Evolutionary conservation across 2,888 invertebrate genomes (phyloP), one percentile per base, ranked within the genome.

Genomic region (Tachina fera): DNA sequence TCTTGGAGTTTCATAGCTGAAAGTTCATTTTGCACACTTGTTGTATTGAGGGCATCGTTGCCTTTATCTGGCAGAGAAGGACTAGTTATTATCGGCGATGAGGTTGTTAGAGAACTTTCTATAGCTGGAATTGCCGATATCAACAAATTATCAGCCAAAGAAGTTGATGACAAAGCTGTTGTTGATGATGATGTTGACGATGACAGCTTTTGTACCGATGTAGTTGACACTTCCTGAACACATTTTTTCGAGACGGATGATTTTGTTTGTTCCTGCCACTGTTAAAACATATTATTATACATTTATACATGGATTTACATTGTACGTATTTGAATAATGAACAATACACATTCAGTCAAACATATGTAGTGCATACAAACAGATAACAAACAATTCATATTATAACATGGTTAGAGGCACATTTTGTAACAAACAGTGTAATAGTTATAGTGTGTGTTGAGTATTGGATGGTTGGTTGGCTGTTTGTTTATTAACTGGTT

Each of bases 211-310:
- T 67, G 49, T 22, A 67, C 22, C 11, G 80, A 47, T 56, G 49
- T 56, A 11, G 65, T 58, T 51, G 80, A 80, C 65, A 74, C 47
- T 68, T 80, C 67, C 43, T 80, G 60, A 65, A 80, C 74, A 60
- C 43, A 51, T 60, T 80, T 80, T 58, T 72, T 67, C 14, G 80
- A 58, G 43, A 80, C 74, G 22, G 74, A 51, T 68, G 74, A 67
- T 49, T 67, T 67, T 16, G 74, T 41, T 31, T 71, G 51, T 78
- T 78, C 78, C 45, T 71, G 13, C 31, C 43, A 71, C 51, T 80
- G 74, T 74, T 68, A 74, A 80, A 80, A 80, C 74, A 80, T 16
- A 72, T 63, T 60, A 31, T 68, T 80, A 71, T 53, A 71, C 14
- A 74, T 51, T 60, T 67, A 80, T 53, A 71, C 19, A 63, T 71